These are phyloP conservation scores for Chloroclystis v-ata DNA, from an alignment of 2,888 invertebrate species.

Conservation along the genomic window DNA sequence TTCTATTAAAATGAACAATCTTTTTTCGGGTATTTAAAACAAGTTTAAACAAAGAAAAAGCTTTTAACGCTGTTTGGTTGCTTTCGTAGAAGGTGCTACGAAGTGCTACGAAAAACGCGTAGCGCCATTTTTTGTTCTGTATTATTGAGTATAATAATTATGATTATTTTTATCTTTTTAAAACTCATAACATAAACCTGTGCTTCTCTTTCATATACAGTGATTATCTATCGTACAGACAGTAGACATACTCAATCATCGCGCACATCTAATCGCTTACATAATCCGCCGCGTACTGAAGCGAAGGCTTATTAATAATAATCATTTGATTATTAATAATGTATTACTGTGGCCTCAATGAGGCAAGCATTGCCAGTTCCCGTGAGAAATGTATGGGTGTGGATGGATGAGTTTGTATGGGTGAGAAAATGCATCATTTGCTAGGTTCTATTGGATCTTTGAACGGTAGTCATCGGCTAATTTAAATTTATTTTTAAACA, in stretches of 20 bases:
- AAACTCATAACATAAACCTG: too few species aligned
- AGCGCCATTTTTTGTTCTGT: too few species aligned
- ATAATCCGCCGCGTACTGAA: slow-evolving; percentile 4
- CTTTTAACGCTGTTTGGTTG: background rate
- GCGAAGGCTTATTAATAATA: slow-evolving; percentile 5
- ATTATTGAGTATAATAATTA: too few species aligned
- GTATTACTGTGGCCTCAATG: slow-evolving; percentile 43
- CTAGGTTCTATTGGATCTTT: background rate
- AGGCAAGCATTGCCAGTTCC: slow-evolving; percentile 37
- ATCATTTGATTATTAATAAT: slow-evolving; percentile 19
- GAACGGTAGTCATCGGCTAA: background rate
- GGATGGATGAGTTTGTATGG: background rate
- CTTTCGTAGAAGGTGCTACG: slow-evolving; percentile 1
- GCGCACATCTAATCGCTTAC: background rate
- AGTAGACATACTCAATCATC: background rate
- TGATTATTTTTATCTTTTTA: too few species aligned
- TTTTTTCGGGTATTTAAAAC: background rate
- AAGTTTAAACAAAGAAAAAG: background rate
- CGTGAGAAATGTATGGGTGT: slow-evolving; percentile 12
- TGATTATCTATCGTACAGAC: background rate
- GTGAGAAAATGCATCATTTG: background rate
- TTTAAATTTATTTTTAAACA: too few species aligned
- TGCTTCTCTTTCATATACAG: background rate
- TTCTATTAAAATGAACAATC: background rate
- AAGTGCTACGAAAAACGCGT: background rate